Base-by-base conservation (phyloP, 92 coral and sea anemone species). In the Parazoanthus darwini region DNA sequence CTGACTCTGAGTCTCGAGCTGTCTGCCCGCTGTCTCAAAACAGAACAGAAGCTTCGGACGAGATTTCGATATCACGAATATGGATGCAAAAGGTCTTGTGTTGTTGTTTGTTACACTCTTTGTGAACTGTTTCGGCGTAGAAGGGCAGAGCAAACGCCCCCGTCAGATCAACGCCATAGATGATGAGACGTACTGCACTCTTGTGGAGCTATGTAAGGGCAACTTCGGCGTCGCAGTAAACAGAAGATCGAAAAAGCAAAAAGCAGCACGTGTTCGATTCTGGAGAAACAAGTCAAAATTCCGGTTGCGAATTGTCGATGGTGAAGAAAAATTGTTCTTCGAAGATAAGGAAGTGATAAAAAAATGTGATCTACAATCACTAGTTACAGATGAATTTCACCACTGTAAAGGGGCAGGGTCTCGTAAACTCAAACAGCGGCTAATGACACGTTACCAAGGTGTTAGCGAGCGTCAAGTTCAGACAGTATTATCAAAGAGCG, bases 321-420 rank as follows among this genome's bases (percentile, higher is more conserved):
- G 90, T 37, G 74, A 84, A 38, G 82, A 66, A 42, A 37, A 50
- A 36, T 85, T 88, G 33, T 88, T 54, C 78, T 91, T 75, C 51
- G 38, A 84, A 8, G 91, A 46, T 2, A 91, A 88, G 70, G 86
- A 88, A 72, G 81, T 83, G 5, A 14, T 91, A 70, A 88, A 48
- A 42, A 68, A 42, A 77, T 9, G 26, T 48, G 77, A 51, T 3
- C 33, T 91, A 6, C 39, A 72, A 22, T 72, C 74, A 6, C 44
- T 86, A n/a, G 87, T 90, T 3, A 90, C 78, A 56, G 59, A 86
- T 22, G 90, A 90, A 56, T 90, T 90, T 63, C 36, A 74, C 0
- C 92, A 86, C 42, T 90, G 92, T 59, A 90, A 90, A 74, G 90
- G 90, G 9, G 90, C 71, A 13, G 92, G 92, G 2, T 37, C 92